These are phyloP conservation scores for Equus quagga DNA, from an alignment of 2,113 vertebrate species.

Conservation along the genomic window DNA sequence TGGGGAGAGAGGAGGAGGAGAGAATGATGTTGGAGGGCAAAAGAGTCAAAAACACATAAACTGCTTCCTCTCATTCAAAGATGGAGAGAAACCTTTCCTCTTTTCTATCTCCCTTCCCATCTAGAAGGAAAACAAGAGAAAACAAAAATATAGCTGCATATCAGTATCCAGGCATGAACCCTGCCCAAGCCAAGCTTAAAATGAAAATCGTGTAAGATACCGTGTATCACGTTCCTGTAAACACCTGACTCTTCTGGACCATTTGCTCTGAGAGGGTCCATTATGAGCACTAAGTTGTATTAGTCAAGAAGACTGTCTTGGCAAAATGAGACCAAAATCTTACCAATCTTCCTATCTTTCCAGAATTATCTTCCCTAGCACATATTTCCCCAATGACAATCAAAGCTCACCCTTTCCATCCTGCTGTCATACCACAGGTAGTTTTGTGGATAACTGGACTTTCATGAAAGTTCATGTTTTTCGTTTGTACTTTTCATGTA, in stretches of 20 bases:
- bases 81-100: neutral
- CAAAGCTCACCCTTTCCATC: neutral
- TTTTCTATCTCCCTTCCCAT: neutral
- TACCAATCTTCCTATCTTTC: neutral
- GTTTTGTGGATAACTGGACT: neutral
- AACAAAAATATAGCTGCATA: neutral
- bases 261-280: constrained; percentile 23
- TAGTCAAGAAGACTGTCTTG: constrained; percentile 32
- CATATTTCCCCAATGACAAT: neutral
- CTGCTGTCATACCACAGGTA: neutral
- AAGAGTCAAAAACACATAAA: neutral
- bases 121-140: constrained; percentile 47
- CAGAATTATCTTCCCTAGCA: neutral
- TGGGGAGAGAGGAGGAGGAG: neutral
- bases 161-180: neutral
- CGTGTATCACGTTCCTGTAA: constrained; percentile 43
- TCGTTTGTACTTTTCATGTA: constrained; percentile 10
- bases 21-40: neutral
- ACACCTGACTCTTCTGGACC: neutral
- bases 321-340: neutral
- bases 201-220: constrained; percentile 21
- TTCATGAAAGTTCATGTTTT: neutral
- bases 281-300: constrained; percentile 36
- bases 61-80: neutral
- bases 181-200: neutral